phyloP scores from a whole-genome alignment of 2,797 vertebrate species.

The Lindbergichthys nudifrons region DNA sequence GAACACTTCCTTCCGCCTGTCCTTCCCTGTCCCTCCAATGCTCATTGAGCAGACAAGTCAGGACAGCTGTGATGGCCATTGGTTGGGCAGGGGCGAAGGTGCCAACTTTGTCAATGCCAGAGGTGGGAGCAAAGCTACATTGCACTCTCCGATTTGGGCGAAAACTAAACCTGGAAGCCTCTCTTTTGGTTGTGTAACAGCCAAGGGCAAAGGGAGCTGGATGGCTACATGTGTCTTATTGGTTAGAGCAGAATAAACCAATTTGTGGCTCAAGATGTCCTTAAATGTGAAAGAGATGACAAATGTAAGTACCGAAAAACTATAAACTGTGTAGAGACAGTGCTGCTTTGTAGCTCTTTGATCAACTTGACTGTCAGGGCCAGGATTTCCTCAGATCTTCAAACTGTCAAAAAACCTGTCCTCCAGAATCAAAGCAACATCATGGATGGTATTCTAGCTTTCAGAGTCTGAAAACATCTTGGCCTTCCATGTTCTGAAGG shows the following conservation, averaged over 20 bases:
- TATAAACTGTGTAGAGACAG: neutral
- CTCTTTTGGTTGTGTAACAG: conserved; percentile 57
- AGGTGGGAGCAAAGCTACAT: conserved; percentile 61
- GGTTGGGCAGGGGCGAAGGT: conserved; percentile 66
- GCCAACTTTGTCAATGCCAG: conserved; percentile 69
- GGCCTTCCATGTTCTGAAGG: neutral
- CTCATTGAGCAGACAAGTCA: conserved; percentile 73
- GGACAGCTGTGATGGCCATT: conserved; percentile 70
- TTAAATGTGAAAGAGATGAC: neutral
- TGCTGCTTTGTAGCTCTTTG: neutral
- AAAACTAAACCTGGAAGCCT: conserved; percentile 62
- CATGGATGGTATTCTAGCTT: neutral
- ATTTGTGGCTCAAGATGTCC: neutral
- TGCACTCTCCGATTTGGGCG: conserved; percentile 49
- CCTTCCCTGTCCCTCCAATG: conserved; percentile 70
- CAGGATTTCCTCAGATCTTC: neutral
- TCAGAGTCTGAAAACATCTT: neutral
- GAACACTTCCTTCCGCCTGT: conserved; percentile 78
- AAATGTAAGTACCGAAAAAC: conserved; percentile 2
- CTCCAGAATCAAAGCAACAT: neutral
- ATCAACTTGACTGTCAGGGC: neutral
- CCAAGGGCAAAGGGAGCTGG: conserved; percentile 55
- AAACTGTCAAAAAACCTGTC: neutral
- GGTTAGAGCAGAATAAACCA: conserved; percentile 9
- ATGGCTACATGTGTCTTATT: conserved; percentile 21